Conservation (phyloP, 2,888 invertebrate species). For the Synergus laeviventris region DNA sequence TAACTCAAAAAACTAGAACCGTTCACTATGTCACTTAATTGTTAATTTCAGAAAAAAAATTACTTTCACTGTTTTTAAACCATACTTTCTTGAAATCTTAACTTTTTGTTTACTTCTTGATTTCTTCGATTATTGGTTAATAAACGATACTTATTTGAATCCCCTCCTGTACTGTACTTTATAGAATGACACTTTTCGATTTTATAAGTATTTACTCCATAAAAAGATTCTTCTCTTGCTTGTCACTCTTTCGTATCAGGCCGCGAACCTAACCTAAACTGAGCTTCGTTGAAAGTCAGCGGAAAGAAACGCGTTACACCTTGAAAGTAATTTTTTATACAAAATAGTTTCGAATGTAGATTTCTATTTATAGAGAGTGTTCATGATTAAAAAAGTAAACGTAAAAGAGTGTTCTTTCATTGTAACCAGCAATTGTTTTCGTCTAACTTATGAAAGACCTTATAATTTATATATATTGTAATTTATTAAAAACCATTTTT, state of each 20-base stretch:
- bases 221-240: not conserved
- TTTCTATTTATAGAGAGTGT: conserved; percentile 5
- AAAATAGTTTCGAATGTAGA: conserved; percentile 3
- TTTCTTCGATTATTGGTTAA: not conserved
- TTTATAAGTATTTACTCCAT: not conserved
- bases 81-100: not conserved
- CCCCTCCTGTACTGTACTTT: not conserved
- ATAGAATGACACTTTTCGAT: not conserved
- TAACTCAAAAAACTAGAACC: conserved; percentile 1
- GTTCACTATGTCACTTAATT: conserved; percentile 40
- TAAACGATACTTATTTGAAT: not conserved
- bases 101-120: not conserved
- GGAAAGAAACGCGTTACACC: not conserved
- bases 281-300: conserved; percentile 29
- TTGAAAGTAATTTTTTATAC: conserved; percentile 9
- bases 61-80: conserved; percentile 39
- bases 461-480: no score
- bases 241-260: conserved; percentile 24
- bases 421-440: not conserved
- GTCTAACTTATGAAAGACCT: not conserved
- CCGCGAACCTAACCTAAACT: conserved; percentile 37
- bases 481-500: not conserved
- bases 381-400: not conserved
- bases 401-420: not conserved
- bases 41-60: conserved; percentile 13